These are phyloP conservation scores for Octopus bimaculoides DNA, from an alignment of 1,140 invertebrate genomes.

Conservation along the genomic window DNA sequence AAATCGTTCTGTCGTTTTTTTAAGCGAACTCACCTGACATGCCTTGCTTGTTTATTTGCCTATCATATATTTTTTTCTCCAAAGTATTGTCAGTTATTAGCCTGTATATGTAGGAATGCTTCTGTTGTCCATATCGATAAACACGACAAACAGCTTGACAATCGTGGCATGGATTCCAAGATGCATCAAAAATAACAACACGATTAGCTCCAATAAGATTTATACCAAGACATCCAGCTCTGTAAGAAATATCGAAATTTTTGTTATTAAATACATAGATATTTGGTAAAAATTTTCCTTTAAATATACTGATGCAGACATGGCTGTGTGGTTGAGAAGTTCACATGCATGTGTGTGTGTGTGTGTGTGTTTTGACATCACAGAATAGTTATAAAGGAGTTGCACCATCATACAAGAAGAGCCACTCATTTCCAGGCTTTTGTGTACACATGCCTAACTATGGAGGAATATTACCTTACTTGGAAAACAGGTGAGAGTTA, in stretches of 20 bases:
- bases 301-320: too few species aligned
- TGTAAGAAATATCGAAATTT: slow-evolving; percentile 33
- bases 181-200: slow-evolving; percentile 96
- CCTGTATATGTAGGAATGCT: slow-evolving; percentile 92
- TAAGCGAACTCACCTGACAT: slow-evolving; percentile 69
- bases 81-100: slow-evolving; percentile 95
- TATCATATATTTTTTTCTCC: slow-evolving; percentile 96
- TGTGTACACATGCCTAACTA: too few species aligned
- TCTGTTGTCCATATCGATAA: slow-evolving; percentile 93
- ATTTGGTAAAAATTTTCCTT: too few species aligned
- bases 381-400: too few species aligned
- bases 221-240: slow-evolving; percentile 94
- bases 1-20: neutral
- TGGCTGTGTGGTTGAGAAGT: too few species aligned
- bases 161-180: slow-evolving; percentile 99
- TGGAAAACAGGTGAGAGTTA: too few species aligned
- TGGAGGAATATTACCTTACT: too few species aligned
- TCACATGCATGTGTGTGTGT: too few species aligned
- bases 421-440: too few species aligned
- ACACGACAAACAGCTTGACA: slow-evolving; percentile 97
- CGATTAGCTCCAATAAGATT: slow-evolving; percentile 94
- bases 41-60: slow-evolving; percentile 94
- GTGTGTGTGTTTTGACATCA: too few species aligned
- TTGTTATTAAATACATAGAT: too few species aligned
- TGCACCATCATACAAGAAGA: too few species aligned